Evolutionary conservation across 2,888 invertebrate genomes (phyloP).

Genomic region (Ectobius pallidus): DNA sequence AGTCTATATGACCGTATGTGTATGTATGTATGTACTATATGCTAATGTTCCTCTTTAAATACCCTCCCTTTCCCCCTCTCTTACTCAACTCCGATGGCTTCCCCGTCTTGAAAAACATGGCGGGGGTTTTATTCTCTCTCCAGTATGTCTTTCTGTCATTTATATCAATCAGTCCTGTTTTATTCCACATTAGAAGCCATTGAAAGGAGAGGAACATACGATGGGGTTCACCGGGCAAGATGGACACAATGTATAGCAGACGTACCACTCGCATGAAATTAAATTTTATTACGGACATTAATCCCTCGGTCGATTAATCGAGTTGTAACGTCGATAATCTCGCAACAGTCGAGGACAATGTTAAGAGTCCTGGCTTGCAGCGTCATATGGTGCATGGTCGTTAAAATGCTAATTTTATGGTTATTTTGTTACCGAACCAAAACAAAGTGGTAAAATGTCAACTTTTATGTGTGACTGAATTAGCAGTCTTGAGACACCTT

Average conservation of each 20-base stretch:
- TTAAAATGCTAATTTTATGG: slow-evolving; percentile 11
- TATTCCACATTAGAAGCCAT: slow-evolving; percentile 28
- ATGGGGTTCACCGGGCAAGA: neutral
- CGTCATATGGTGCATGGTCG: neutral
- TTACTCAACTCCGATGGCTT: neutral
- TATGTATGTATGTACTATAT: slow-evolving; percentile 19
- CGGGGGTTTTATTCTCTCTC: slow-evolving; percentile 13
- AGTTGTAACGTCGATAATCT: neutral
- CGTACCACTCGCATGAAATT: neutral
- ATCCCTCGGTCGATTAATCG: neutral
- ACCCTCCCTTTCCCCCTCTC: neutral
- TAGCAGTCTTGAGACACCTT: too few species aligned
- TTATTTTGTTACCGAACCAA: neutral
- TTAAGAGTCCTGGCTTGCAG: neutral
- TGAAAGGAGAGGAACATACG: slow-evolving; percentile 29
- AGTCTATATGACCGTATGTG: too few species aligned
- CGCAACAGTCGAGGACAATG: neutral
- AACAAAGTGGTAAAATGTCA: neutral
- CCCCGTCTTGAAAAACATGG: slow-evolving; percentile 28
- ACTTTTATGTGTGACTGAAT: neutral
- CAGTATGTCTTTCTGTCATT: slow-evolving; percentile 13
- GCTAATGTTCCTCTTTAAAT: slow-evolving; percentile 15
- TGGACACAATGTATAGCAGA: neutral
- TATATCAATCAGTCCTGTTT: slow-evolving; percentile 26
- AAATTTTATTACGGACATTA: neutral